A percentile compares a stretch with the other conserved stretches of the same genome.
Conservation (phyloP, 2,113 vertebrate species). For the Hemiscyllium ocellatum region DNA sequence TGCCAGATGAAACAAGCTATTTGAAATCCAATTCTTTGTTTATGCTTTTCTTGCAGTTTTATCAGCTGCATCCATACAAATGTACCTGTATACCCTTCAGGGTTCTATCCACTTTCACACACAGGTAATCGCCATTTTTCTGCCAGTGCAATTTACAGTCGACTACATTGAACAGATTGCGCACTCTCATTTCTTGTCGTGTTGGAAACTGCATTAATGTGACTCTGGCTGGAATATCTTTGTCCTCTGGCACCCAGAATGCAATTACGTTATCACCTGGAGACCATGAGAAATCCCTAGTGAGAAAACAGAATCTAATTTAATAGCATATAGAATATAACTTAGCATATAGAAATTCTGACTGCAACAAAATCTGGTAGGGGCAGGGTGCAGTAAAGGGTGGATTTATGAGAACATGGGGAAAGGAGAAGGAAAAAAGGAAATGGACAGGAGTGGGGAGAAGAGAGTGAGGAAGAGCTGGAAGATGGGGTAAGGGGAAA, state of each 20-base stretch:
- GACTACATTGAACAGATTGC: conserved; percentile 93
- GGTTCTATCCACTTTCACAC: conserved; percentile 93
- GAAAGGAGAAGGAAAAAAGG: neutral
- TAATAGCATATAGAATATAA: neutral
- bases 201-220: conserved; percentile 94
- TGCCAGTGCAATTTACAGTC: conserved; percentile 98
- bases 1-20: neutral
- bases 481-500: too few species aligned
- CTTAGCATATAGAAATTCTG: neutral
- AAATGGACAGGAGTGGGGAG: too few species aligned
- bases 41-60: neutral
- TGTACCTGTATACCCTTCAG: conserved; percentile 87
- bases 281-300: conserved; percentile 97
- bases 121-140: conserved; percentile 92
- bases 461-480: neutral
- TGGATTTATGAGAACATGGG: neutral
- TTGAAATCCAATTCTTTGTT: neutral
- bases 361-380: neutral
- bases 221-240: conserved; percentile 94
- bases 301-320: conserved; percentile 20
- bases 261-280: conserved; percentile 96
- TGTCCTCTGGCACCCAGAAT: conserved; percentile 98
- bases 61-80: neutral
- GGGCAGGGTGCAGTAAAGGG: too few species aligned
- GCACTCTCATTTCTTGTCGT: conserved; percentile 87